A percentile compares a stretch with the other conserved stretches of the same genome.
These are phyloP conservation scores for Ceyx cyanopectus DNA, from an alignment of 2,113 vertebrate species.

Conservation along the genomic window DNA sequence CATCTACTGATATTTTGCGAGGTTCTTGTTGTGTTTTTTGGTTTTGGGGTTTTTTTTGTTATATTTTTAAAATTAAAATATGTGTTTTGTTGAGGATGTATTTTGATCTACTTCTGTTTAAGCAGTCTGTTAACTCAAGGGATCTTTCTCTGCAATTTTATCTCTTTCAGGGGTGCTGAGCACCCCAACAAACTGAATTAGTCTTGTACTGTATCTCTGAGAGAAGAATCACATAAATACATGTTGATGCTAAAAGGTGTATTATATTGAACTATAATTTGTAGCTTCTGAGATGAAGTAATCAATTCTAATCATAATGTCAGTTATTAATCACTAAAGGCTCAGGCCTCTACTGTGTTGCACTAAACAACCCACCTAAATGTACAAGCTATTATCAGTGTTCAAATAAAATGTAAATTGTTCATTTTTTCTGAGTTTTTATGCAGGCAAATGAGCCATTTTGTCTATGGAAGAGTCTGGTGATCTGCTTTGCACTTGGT, in stretches of 20 bases:
- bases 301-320: neutral
- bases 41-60: neutral
- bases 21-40: neutral
- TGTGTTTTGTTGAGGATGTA: too few relatives aligned
- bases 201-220: neutral
- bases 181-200: neutral
- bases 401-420: slow-evolving; percentile 14
- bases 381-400: neutral
- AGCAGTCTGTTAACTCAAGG: neutral
- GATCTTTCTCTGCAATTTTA: neutral
- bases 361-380: neutral
- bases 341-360: neutral
- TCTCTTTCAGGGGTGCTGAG: slow-evolving; percentile 8
- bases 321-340: neutral
- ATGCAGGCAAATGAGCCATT: neutral
- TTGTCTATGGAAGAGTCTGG: neutral
- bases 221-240: neutral
- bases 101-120: neutral
- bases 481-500: neutral
- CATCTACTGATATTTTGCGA: neutral
- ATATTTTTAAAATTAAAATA: too few relatives aligned
- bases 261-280: slow-evolving; percentile 1
- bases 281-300: neutral
- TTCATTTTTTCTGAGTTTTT: neutral
- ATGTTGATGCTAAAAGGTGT: neutral